These are phyloP conservation scores for Siderastrea radians DNA, from an alignment of 92 coral and sea anemone genomes.

Conservation along the genomic window DNA sequence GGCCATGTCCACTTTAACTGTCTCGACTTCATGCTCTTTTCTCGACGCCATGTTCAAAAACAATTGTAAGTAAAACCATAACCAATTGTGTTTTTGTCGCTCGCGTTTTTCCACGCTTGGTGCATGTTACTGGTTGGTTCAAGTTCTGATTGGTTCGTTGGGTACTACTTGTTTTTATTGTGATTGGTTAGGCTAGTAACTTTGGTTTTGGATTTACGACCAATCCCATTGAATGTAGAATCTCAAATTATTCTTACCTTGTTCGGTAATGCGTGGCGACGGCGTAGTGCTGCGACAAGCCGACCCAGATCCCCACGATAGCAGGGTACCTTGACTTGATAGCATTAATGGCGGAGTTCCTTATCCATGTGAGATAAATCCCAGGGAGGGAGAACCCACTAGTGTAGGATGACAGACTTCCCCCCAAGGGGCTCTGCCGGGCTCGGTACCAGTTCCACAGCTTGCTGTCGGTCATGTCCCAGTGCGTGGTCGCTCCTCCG, in stretches of 20 bases:
- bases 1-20: too few relatives aligned
- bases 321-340: constrained; percentile 13
- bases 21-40: too few relatives aligned
- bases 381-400: constrained; percentile 24
- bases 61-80: too few relatives aligned
- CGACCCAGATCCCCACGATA: constrained; percentile 34
- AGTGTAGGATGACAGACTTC: not conserved
- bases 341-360: constrained; percentile 22
- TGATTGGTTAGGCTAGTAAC: too few relatives aligned
- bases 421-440: constrained; percentile 5
- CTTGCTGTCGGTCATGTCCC: constrained; percentile 32
- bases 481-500: constrained; percentile 45
- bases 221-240: not conserved
- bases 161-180: too few relatives aligned
- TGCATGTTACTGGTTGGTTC: too few relatives aligned
- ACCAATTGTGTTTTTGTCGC: too few relatives aligned
- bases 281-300: constrained; percentile 32
- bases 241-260: constrained; percentile 11
- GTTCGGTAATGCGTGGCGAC: constrained; percentile 47
- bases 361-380: constrained; percentile 17
- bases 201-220: too few relatives aligned
- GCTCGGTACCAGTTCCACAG: constrained; percentile 6
- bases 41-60: too few relatives aligned
- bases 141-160: too few relatives aligned
- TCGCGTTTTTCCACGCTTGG: too few relatives aligned